Conservation (phyloP, 1,140 invertebrate genomes). For the Maconellicoccus hirsutus region DNA sequence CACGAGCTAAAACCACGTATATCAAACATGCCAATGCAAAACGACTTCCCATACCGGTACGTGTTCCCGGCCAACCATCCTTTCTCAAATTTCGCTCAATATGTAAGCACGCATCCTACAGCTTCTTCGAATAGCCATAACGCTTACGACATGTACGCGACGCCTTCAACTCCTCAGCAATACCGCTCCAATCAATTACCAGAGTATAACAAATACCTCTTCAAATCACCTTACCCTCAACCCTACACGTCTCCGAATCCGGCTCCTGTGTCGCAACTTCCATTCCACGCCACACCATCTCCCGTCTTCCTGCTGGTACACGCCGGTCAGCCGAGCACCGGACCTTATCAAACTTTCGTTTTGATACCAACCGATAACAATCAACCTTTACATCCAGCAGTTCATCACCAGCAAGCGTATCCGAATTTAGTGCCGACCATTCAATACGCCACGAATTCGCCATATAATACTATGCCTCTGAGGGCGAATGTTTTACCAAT, state of each 20-base stretch:
- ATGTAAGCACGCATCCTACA: not conserved
- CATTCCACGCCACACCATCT: not conserved
- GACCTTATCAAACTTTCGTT: not conserved
- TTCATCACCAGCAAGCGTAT: too few species aligned
- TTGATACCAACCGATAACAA: not conserved
- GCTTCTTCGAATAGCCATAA: not conserved
- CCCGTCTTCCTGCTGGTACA: not conserved
- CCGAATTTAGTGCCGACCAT: not conserved
- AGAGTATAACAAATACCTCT: not conserved
- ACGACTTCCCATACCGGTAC: constrained; percentile 6
- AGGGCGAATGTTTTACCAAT: not conserved
- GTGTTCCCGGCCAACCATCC: constrained; percentile 7
- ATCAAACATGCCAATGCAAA: constrained; percentile 3
- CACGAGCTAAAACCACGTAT: not conserved
- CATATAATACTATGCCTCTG: not conserved
- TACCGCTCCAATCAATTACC: not conserved
- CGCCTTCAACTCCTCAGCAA: not conserved
- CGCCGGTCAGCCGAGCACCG: not conserved
- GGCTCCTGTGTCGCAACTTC: not conserved
- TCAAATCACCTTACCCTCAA: not conserved
- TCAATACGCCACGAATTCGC: not conserved
- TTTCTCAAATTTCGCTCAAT: not conserved
- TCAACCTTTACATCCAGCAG: not conserved
- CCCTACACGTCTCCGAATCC: not conserved
- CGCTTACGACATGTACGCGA: not conserved